phyloP scores from a whole-genome alignment of 1,140 invertebrate genomes.

The Diabrotica virgifera region DNA sequence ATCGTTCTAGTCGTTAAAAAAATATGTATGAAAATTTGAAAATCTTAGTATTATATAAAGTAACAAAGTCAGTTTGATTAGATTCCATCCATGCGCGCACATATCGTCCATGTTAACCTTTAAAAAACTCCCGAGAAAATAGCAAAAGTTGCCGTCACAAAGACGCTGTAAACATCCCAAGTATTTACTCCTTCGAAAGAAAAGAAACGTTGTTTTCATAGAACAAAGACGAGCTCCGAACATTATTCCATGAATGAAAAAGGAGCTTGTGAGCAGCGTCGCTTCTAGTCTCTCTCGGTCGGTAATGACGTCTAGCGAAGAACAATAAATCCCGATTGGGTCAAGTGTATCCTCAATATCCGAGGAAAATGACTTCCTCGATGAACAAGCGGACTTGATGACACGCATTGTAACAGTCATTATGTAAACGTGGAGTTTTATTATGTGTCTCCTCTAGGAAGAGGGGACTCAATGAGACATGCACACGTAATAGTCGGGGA shows the following conservation, averaged over 20 bases:
- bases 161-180: neutral
- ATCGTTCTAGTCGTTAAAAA: no score
- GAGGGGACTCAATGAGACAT: slow-evolving; percentile 22
- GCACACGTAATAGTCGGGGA: slow-evolving; percentile 20
- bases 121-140: neutral
- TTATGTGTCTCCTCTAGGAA: slow-evolving; percentile 31
- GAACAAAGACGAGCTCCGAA: slow-evolving; percentile 11
- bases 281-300: slow-evolving; percentile 16
- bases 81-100: no score
- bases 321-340: slow-evolving; percentile 40
- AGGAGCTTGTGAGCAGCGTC: neutral
- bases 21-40: no score
- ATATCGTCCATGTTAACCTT: neutral
- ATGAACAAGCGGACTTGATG: slow-evolving; percentile 44
- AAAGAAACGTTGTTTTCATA: slow-evolving; percentile 19
- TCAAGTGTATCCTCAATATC: slow-evolving; percentile 40
- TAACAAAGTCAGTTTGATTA: no score
- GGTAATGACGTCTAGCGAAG: slow-evolving; percentile 23
- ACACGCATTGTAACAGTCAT: slow-evolving; percentile 46
- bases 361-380: slow-evolving; percentile 44
- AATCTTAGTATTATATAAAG: no score
- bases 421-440: slow-evolving; percentile 44
- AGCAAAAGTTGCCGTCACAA: neutral
- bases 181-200: neutral
- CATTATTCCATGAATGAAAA: slow-evolving; percentile 14